Percentiles rank a stretch among this genome's conserved stretches.
Evolutionary conservation across 2,888 invertebrate species (phyloP).

Genomic region (Rhingia campestris): DNA sequence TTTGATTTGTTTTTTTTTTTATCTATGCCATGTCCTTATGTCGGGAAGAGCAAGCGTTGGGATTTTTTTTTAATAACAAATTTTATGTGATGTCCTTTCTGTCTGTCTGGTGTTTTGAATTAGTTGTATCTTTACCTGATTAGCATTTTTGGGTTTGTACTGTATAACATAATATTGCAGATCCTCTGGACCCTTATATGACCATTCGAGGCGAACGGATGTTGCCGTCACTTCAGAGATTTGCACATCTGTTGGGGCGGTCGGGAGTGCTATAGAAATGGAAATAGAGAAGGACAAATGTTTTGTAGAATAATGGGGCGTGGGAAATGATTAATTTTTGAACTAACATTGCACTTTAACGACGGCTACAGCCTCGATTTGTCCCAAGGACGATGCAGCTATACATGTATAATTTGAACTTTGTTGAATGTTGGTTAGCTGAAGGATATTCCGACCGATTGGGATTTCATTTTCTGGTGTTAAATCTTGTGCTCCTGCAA

Average conservation of each 20-base stretch:
- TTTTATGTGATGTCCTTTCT: not conserved
- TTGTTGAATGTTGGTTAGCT: slow-evolving; percentile 92
- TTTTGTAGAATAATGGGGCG: not conserved
- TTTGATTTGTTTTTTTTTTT: slow-evolving; percentile 2
- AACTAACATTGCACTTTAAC: slow-evolving; percentile 98
- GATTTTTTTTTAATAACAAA: slow-evolving; percentile 29
- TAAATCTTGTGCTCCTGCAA: slow-evolving; percentile 88
- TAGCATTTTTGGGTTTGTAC: slow-evolving; percentile 97
- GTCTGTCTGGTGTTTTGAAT: not conserved
- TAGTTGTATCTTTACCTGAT: slow-evolving; percentile 84
- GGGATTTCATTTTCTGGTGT: slow-evolving; percentile 94
- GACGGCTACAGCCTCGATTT: slow-evolving; percentile 92
- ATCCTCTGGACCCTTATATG: slow-evolving; percentile 93
- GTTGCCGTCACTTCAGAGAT: slow-evolving; percentile 97
- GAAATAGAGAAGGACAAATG: not conserved
- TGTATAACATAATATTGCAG: slow-evolving; percentile 98
- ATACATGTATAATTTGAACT: slow-evolving; percentile 98
- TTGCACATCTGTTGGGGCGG: slow-evolving; percentile 93
- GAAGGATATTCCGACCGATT: slow-evolving; percentile 93
- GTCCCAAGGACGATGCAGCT: slow-evolving; percentile 96
- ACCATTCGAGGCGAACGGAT: slow-evolving; percentile 96
- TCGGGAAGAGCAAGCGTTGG: not conserved
- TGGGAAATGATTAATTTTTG: not conserved
- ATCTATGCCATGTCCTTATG: slow-evolving; percentile 8
- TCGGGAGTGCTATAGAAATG: slow-evolving; percentile 89